Percentiles rank a stretch among this genome's conserved stretches.
phyloP scores from a whole-genome alignment of 2,797 vertebrate genomes.

The Lagorchestes hirsutus region DNA sequence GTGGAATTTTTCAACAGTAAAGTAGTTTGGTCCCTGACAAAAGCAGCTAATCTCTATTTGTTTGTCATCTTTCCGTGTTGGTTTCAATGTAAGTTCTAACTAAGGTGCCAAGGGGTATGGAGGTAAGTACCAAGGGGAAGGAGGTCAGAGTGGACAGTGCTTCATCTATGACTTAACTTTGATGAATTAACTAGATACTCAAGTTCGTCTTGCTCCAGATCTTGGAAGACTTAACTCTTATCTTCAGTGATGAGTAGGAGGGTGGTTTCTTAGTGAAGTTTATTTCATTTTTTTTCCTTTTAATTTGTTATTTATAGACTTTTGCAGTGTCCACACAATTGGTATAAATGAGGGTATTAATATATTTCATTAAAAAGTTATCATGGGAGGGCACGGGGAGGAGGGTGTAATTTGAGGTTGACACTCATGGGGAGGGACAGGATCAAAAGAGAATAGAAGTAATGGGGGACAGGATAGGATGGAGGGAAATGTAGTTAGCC shows the following conservation, averaged over 20 bases:
- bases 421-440: too few species aligned
- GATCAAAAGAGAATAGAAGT: too few species aligned
- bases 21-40: background rate
- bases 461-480: too few species aligned
- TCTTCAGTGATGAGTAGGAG: constrained; percentile 18
- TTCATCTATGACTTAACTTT: background rate
- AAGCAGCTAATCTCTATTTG: background rate
- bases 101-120: background rate
- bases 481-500: too few species aligned
- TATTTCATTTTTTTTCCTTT: background rate
- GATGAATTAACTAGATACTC: background rate
- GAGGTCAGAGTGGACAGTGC: background rate
- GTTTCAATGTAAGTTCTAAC: background rate
- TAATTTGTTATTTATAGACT: constrained; percentile 31
- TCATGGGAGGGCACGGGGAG: too few species aligned
- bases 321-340: constrained; percentile 24
- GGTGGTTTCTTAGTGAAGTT: background rate
- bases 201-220: background rate
- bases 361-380: background rate
- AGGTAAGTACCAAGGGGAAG: background rate
- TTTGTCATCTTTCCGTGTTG: background rate
- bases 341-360: background rate
- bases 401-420: too few species aligned
- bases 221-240: constrained; percentile 38
- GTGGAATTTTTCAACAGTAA: background rate